Evolutionary conservation across 2,888 invertebrate genomes (phyloP).

Genomic region (Epirrhoe alternata): DNA sequence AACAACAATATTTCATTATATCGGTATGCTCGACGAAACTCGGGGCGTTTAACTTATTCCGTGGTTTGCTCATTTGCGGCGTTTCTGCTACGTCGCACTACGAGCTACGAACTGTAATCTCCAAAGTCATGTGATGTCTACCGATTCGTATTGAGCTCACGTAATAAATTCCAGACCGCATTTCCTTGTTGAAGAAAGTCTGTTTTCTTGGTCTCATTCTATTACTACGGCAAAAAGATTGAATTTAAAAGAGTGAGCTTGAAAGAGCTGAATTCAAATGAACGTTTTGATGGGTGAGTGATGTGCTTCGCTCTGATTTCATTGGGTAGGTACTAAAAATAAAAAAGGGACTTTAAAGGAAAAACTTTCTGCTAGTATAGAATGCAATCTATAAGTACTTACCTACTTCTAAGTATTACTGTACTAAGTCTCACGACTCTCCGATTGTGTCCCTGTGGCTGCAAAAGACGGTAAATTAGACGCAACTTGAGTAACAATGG

Average conservation of each 20-base stretch:
- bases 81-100: slow-evolving; percentile 24
- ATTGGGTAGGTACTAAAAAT: not conserved
- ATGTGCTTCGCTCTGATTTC: not conserved
- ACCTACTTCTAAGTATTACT: not conserved
- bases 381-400: not conserved
- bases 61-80: slow-evolving; percentile 29
- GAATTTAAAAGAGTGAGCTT: slow-evolving; percentile 26
- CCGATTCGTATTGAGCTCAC: slow-evolving; percentile 37
- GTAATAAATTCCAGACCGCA: slow-evolving; percentile 35
- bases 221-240: slow-evolving; percentile 28
- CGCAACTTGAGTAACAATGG: slow-evolving; percentile 13
- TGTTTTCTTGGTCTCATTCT: slow-evolving; percentile 31
- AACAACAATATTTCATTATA: slow-evolving; percentile 5
- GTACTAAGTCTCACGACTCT: not conserved
- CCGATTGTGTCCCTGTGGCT: not conserved
- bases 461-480: slow-evolving; percentile 1
- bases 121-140: slow-evolving; percentile 33
- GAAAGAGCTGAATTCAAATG: slow-evolving; percentile 20
- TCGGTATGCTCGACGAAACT: slow-evolving; percentile 9
- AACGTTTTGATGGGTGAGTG: slow-evolving; percentile 9
- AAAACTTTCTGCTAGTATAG: not conserved
- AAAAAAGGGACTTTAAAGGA: not conserved
- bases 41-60: slow-evolving; percentile 20
- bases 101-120: slow-evolving; percentile 35
- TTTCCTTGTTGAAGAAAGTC: slow-evolving; percentile 36